Evolutionary conservation across 2,888 invertebrate species (phyloP).

Genomic region (Geophilus truncorum): DNA sequence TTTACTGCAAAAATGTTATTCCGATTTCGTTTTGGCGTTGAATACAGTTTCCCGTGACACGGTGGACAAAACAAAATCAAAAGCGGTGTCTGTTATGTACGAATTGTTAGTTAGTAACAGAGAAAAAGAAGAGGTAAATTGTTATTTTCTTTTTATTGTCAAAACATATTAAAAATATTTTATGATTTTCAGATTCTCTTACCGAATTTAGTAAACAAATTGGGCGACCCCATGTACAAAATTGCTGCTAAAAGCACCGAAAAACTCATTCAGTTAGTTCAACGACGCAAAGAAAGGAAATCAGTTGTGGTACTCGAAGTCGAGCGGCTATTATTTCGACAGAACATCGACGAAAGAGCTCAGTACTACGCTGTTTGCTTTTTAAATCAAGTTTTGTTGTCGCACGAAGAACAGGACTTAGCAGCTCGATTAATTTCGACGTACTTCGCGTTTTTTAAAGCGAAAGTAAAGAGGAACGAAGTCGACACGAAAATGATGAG

Average conservation of each 20-base stretch:
- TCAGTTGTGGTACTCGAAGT: conserved; percentile 77
- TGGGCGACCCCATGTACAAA: conserved; percentile 86
- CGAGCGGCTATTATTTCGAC: conserved; percentile 80
- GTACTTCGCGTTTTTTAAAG: conserved; percentile 94
- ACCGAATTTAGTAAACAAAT: conserved; percentile 79
- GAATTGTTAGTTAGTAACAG: conserved; percentile 70
- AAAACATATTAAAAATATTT: background rate
- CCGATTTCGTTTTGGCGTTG: conserved; percentile 64
- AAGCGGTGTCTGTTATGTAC: conserved; percentile 67
- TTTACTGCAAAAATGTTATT: conserved; percentile 71
- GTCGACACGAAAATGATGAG: conserved; percentile 79
- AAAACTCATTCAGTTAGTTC: conserved; percentile 73
- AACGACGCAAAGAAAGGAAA: conserved; percentile 89
- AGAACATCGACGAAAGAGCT: conserved; percentile 75
- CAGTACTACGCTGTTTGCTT: conserved; percentile 93
- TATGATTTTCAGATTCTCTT: conserved; percentile 60
- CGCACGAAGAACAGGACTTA: conserved; percentile 65
- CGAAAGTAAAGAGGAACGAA: conserved; percentile 73
- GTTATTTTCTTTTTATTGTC: background rate
- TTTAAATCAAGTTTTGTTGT: conserved; percentile 75
- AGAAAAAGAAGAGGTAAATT: conserved; percentile 72
- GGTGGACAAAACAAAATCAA: conserved; percentile 72
- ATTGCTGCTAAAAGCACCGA: conserved; percentile 84
- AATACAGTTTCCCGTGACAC: conserved; percentile 71
- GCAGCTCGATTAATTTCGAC: conserved; percentile 80